phyloP scores from a whole-genome alignment of 2,888 invertebrate genomes.

The Napeogenes inachia region DNA sequence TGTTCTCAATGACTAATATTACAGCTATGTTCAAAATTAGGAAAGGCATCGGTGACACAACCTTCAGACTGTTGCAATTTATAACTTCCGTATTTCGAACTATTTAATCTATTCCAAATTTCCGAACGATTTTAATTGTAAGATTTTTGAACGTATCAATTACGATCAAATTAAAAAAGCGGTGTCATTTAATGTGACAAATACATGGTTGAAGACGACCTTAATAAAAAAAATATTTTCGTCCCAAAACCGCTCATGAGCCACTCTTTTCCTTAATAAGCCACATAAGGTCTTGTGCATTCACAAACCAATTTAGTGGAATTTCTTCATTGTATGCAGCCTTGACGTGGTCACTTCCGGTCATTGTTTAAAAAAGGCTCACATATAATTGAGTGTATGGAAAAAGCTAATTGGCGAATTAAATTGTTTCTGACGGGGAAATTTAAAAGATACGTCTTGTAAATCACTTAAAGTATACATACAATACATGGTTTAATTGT shows the following conservation, averaged over 20 bases:
- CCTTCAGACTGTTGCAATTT: conserved; percentile 20
- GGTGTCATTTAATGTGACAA: background rate
- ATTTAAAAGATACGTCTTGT: background rate
- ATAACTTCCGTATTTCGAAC: conserved; percentile 17
- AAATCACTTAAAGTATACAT: no score
- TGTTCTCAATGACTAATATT: conserved; percentile 31
- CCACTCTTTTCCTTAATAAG: conserved; percentile 20
- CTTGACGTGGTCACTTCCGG: conserved; percentile 32
- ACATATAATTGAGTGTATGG: conserved; percentile 9
- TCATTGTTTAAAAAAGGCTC: conserved; percentile 28
- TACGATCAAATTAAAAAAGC: background rate
- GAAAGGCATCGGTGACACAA: conserved; percentile 18
- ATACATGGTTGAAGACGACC: background rate
- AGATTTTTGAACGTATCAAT: background rate
- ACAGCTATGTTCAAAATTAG: conserved; percentile 17
- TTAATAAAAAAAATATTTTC: background rate
- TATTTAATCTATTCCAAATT: background rate
- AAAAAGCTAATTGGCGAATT: conserved; percentile 10
- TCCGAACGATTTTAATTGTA: background rate
- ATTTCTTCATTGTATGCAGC: conserved; percentile 27
- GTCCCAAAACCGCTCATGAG: background rate
- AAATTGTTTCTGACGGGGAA: conserved; percentile 7
- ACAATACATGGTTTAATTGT: no score
- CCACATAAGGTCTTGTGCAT: conserved; percentile 16
- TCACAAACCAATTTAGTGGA: conserved; percentile 18